Base-by-base conservation (phyloP, 1,140 invertebrate species). In the Ylistrum balloti region DNA sequence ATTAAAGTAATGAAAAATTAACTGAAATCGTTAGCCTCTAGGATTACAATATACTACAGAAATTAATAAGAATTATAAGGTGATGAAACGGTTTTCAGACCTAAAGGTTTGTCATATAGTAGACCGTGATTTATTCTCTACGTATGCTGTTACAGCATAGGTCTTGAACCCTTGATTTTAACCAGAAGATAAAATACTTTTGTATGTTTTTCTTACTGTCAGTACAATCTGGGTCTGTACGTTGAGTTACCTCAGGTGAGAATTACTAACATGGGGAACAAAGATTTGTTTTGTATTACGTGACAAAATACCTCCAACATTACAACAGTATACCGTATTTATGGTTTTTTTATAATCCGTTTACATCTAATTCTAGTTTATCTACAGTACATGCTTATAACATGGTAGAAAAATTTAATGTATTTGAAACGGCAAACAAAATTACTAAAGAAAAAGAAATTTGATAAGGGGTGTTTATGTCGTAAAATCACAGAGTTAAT, bases 121-220 rank as follows among this genome's bases (percentile, higher is more conserved):
- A 28, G 9, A 74, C 0, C 41, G 7, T 74, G 56, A 2, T 28
- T 28, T 74, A 17, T 3, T 2, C 22, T n/a, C 56, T 3, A 28
- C 5, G 56, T 74, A 74, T 74, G 56, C n/a, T 74, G 28, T 74
- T 74, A 17, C 56, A 74, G 56, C n/a, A 74, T 2, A 74, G 56
- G 56, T n/a, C 56, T 28, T 11, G 9, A 74, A 74, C 56, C 56
- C 17, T 9, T n/a, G 56, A 74, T 74, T 28, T 28, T 28, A 74
- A 74, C 28, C 56, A 17, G 17, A 28, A n/a, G 56, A 74, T 74
- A 28, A 74, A 74, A 74, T 74, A 74, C 22, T 74, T 74, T 7
- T 74, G 56, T n/a, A 74, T n/a, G 28, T 74, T 74, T 74, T 48
- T 74, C 56, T 28, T 74, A n/a, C 56, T 74, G 56, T 74, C 56